A percentile compares a stretch with the other conserved stretches of the same genome.
Evolutionary conservation across 2,113 vertebrate species (phyloP).

Genomic region (Tetrax tetrax): DNA sequence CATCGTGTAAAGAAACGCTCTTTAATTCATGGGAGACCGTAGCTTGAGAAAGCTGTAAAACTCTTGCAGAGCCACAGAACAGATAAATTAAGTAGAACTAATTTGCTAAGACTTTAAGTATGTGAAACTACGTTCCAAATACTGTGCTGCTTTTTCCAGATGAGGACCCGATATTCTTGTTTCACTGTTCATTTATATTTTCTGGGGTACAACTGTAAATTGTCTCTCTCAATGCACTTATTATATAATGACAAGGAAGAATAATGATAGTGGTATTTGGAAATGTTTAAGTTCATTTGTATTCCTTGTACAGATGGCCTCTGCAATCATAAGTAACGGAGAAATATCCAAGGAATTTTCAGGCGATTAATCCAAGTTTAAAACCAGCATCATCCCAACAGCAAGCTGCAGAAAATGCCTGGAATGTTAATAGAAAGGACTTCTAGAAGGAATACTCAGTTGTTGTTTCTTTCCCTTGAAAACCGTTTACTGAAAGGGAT

Average conservation of each 20-base stretch:
- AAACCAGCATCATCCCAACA: conserved; percentile 6
- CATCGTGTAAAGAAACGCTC: background rate
- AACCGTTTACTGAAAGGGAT: background rate
- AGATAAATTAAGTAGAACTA: conserved; percentile 56
- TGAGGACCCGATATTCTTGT: conserved; percentile 15
- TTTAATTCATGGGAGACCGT: background rate
- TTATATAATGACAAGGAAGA: conserved; percentile 47
- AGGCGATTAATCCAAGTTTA: conserved; percentile 29
- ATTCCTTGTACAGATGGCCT: conserved; percentile 52
- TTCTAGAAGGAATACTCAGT: background rate
- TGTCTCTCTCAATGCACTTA: conserved; percentile 53
- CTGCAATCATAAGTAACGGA: conserved; percentile 53
- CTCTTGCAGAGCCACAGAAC: background rate
- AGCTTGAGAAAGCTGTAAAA: conserved; percentile 26
- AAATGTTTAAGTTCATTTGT: conserved; percentile 65
- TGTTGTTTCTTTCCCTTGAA: background rate
- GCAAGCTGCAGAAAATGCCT: conserved; percentile 27
- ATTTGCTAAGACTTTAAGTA: conserved; percentile 57
- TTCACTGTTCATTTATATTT: conserved; percentile 50
- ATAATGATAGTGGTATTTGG: conserved; percentile 60
- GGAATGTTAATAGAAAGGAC: background rate
- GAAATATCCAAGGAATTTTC: conserved; percentile 49
- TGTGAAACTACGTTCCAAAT: conserved; percentile 28
- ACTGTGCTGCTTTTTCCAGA: conserved; percentile 40
- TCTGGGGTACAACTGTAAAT: conserved; percentile 40